phyloP scores from a whole-genome alignment of 2,888 invertebrate genomes.

The Nudaria mundana region DNA sequence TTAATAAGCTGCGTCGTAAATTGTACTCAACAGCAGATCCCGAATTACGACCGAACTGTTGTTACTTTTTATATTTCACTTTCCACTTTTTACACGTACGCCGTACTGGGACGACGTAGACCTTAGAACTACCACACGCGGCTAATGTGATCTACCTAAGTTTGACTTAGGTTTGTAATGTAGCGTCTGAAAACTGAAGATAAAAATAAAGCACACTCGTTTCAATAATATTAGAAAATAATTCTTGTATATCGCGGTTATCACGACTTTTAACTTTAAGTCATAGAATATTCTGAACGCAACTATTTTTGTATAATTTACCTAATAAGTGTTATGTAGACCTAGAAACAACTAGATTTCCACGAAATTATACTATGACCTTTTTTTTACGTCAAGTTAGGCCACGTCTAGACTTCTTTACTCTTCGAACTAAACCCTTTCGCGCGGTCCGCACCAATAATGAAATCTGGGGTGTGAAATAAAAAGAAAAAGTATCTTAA shows the following conservation, averaged over 20 bases:
- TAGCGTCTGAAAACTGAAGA: no score
- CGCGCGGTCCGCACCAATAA: conserved; percentile 68
- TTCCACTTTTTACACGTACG: conserved; percentile 65
- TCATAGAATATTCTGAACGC: no score
- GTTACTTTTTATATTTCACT: conserved; percentile 75
- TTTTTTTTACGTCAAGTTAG: background rate
- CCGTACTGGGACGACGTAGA: conserved; percentile 38
- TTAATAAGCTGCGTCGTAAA: conserved; percentile 66
- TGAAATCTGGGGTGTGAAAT: conserved; percentile 79
- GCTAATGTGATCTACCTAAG: no score
- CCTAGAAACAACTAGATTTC: no score
- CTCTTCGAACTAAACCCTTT: conserved; percentile 69
- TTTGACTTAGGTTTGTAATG: no score
- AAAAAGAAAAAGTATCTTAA: conserved; percentile 79
- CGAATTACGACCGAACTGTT: conserved; percentile 55
- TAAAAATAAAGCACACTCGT: no score
- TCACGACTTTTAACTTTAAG: no score
- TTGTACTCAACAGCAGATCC: conserved; percentile 62
- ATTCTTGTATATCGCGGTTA: no score
- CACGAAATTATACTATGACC: no score
- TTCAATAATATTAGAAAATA: no score
- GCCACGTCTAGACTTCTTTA: conserved; percentile 12
- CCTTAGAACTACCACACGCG: conserved; percentile 16
- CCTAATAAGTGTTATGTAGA: no score
- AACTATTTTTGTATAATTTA: no score